A percentile compares a stretch with the other conserved stretches of the same genome.
Conservation (phyloP, 1,140 invertebrate species). For the Sitobion miscanthi region DNA sequence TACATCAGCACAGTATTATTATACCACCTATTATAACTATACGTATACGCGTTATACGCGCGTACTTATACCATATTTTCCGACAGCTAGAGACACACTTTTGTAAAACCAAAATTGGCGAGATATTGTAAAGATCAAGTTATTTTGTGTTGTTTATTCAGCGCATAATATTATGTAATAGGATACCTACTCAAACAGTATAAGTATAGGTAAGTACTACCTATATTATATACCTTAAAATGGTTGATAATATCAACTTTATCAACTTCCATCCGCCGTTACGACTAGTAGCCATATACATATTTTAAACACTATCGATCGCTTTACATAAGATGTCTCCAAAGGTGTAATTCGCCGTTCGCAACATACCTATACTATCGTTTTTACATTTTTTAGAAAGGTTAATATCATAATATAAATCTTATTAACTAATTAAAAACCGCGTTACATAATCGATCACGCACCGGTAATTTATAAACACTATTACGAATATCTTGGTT, state of each 20-base stretch:
- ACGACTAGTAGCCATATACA: neutral
- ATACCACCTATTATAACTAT: too few relatives aligned
- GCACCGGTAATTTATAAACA: neutral
- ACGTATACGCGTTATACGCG: too few relatives aligned
- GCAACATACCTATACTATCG: neutral
- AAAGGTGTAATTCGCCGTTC: neutral
- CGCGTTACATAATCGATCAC: neutral
- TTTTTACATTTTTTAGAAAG: neutral
- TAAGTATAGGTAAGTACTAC: neutral
- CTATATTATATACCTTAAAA: neutral
- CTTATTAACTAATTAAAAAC: neutral
- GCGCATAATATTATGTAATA: too few relatives aligned
- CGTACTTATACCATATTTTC: too few relatives aligned
- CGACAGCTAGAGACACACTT: too few relatives aligned
- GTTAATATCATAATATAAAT: neutral
- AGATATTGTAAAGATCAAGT: too few relatives aligned
- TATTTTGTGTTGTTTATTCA: too few relatives aligned
- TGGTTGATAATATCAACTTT: neutral
- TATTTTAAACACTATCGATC: neutral
- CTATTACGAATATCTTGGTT: neutral
- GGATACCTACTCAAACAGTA: neutral
- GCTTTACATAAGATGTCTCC: neutral
- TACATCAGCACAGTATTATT: too few relatives aligned
- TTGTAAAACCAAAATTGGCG: too few relatives aligned
- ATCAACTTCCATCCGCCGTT: too few relatives aligned